These are phyloP conservation scores for Agrilus biguttatus DNA, from an alignment of 2,888 invertebrate species.

Conservation along the genomic window DNA sequence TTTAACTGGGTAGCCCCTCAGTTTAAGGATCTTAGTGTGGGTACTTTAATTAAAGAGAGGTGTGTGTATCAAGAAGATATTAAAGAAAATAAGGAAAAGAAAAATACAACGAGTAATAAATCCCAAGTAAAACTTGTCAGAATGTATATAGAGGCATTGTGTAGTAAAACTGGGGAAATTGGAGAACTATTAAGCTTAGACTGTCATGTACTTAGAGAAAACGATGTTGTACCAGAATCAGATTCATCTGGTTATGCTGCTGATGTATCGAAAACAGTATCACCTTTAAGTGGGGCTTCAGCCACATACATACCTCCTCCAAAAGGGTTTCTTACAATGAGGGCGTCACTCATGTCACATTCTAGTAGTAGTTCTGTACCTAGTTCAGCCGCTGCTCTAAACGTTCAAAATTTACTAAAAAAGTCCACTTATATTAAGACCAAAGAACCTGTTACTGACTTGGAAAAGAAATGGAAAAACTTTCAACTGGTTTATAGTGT, in stretches of 20 bases:
- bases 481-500: slow-evolving; percentile 7
- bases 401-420: neutral
- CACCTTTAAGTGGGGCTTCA: slow-evolving; percentile 4
- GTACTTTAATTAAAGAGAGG: too few species aligned
- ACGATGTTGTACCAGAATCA: neutral
- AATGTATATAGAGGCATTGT: too few species aligned
- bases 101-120: too few species aligned
- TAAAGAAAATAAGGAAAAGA: too few species aligned
- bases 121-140: too few species aligned
- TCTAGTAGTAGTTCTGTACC: slow-evolving; percentile 8
- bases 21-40: too few species aligned
- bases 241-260: slow-evolving; percentile 7
- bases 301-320: slow-evolving; percentile 3
- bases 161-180: too few species aligned
- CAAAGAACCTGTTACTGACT: slow-evolving; percentile 4
- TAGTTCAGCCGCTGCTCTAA: slow-evolving; percentile 8
- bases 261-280: slow-evolving; percentile 9
- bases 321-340: slow-evolving; percentile 2
- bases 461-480: slow-evolving; percentile 10
- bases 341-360: slow-evolving; percentile 7
- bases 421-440: neutral
- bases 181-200: too few species aligned
- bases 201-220: too few species aligned
- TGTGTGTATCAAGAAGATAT: too few species aligned
- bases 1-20: too few species aligned